phyloP scores from a whole-genome alignment of 2,888 invertebrate species.

The Acanthosepion esculentum region DNA sequence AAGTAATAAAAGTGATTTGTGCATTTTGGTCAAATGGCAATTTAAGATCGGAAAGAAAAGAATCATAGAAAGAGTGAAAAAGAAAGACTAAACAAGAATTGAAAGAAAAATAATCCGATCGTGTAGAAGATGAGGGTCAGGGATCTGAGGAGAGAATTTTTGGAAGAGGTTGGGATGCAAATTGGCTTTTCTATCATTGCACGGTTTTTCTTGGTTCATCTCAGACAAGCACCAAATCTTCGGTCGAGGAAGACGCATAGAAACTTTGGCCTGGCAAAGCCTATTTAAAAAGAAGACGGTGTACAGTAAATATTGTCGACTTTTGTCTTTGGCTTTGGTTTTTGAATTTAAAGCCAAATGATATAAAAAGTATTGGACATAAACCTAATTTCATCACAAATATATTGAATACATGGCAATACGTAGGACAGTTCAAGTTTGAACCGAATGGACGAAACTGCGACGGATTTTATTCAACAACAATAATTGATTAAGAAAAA shows the following conservation, averaged over 20 bases:
- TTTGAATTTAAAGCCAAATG: too few relatives aligned
- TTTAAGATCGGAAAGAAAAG: conserved; percentile 20
- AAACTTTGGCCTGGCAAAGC: neutral
- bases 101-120: neutral
- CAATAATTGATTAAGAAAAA: too few relatives aligned
- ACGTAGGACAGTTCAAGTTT: too few relatives aligned
- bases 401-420: too few relatives aligned
- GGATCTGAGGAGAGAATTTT: neutral
- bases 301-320: too few relatives aligned
- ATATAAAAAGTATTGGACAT: too few relatives aligned
- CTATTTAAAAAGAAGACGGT: neutral
- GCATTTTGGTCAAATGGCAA: conserved; percentile 1
- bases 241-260: neutral
- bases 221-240: conserved; percentile 18
- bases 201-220: neutral
- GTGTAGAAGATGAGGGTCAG: neutral
- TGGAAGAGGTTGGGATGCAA: neutral
- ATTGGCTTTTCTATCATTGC: neutral
- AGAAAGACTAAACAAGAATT: neutral
- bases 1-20: neutral
- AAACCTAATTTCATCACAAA: too few relatives aligned
- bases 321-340: too few relatives aligned
- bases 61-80: neutral
- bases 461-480: too few relatives aligned
- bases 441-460: too few relatives aligned